A percentile compares a stretch with the other conserved stretches of the same genome.
These are phyloP conservation scores for Lepilemur ruficaudatus DNA, from an alignment of 2,797 vertebrate species.

Conservation along the genomic window DNA sequence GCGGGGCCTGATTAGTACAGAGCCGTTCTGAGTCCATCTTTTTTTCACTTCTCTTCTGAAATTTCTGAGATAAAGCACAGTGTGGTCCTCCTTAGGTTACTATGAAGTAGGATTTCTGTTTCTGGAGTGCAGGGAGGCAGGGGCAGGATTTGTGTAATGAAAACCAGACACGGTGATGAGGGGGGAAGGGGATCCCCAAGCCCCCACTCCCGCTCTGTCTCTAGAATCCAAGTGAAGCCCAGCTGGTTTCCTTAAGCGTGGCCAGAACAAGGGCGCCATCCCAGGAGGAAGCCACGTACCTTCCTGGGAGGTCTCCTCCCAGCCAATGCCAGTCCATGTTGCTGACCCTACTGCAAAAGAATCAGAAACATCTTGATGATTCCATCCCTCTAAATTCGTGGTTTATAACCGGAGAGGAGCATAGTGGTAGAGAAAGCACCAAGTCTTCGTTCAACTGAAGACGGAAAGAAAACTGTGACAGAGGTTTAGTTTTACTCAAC, in stretches of 20 bases:
- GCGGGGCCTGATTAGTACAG: constrained; percentile 16
- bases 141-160: constrained; percentile 16
- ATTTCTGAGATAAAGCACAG: constrained; percentile 47
- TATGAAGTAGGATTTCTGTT: constrained; percentile 44
- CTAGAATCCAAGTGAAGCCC: not conserved
- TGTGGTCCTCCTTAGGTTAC: constrained; percentile 33
- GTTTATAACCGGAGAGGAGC: not conserved
- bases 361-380: not conserved
- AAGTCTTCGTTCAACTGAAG: not conserved
- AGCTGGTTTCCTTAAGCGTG: not conserved
- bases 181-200: not conserved
- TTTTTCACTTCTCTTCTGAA: constrained; percentile 21
- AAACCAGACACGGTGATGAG: constrained; percentile 2
- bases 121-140: not conserved
- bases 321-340: fast-evolving
- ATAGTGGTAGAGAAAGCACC: not conserved
- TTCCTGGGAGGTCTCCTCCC: not conserved
- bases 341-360: not conserved
- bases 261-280: not conserved
- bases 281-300: not conserved
- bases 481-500: not conserved
- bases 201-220: not conserved
- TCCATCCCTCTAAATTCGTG: not conserved
- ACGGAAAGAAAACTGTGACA: not conserved
- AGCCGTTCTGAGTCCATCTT: not conserved